Evolutionary conservation across 2,113 vertebrate species (phyloP).

Genomic region (Coracopsis vasa): DNA sequence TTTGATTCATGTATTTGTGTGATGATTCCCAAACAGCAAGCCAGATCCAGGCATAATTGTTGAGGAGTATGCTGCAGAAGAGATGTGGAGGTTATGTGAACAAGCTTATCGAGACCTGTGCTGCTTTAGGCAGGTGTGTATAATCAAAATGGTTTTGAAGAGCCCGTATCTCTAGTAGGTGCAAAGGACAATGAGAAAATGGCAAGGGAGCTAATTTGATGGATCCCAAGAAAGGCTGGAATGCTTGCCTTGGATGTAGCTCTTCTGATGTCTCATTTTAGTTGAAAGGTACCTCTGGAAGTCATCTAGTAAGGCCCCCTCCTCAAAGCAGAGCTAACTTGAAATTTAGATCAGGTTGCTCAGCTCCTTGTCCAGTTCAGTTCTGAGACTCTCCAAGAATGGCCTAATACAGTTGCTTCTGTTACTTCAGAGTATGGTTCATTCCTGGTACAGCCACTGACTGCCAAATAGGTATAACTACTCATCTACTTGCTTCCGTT

Average conservation of each 20-base stretch:
- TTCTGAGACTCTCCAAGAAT: neutral
- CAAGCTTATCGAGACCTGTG: neutral
- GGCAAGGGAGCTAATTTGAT: neutral
- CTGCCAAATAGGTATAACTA: neutral
- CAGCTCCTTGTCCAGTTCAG: neutral
- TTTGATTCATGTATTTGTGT: neutral
- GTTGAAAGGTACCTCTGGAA: neutral
- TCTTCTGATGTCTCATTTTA: neutral
- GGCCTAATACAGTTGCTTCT: neutral
- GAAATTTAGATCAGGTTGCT: neutral
- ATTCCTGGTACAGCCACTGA: neutral
- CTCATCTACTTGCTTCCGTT: neutral
- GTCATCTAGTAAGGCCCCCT: neutral
- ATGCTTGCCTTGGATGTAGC: neutral
- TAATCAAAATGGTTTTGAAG: neutral
- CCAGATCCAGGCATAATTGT: neutral
- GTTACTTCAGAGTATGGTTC: neutral
- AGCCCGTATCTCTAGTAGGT: neutral
- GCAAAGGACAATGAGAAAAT: neutral
- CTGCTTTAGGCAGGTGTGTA: neutral
- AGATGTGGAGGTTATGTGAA: fast-evolving
- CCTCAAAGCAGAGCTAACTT: neutral
- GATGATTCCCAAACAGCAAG: neutral
- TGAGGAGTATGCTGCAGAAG: neutral
- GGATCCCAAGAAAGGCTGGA: neutral